A percentile compares a stretch with the other conserved stretches of the same genome.
These are phyloP conservation scores for Petaurus breviceps DNA, from an alignment of 2,113 vertebrate genomes.

Conservation along the genomic window DNA sequence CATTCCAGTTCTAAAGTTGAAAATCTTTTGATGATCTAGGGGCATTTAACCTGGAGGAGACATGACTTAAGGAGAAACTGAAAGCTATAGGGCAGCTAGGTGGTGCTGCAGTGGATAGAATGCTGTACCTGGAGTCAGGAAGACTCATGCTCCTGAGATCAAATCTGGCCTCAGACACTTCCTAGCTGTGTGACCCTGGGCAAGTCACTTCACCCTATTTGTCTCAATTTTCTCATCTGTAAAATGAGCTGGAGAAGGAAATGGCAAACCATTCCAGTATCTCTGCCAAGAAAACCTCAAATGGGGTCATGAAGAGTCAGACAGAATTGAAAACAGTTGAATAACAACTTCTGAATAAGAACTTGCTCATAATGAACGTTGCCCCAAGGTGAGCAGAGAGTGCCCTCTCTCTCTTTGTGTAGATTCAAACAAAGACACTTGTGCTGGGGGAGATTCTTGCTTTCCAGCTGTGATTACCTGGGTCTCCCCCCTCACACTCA, in stretches of 20 bases:
- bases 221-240: neutral
- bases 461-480: neutral
- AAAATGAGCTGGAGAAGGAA: neutral
- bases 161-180: too few relatives aligned
- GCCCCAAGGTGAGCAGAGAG: neutral
- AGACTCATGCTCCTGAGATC: too few relatives aligned
- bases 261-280: neutral
- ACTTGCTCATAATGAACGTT: neutral
- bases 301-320: neutral
- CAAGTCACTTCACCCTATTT: neutral
- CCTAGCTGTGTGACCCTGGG: too few relatives aligned
- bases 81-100: neutral
- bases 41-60: neutral
- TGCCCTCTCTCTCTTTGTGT: neutral
- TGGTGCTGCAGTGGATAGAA: neutral
- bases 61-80: neutral
- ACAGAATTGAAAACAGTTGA: neutral
- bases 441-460: neutral
- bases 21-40: neutral
- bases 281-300: neutral
- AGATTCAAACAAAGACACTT: neutral
- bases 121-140: too few relatives aligned
- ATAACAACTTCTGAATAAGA: neutral
- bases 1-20: neutral
- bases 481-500: neutral